These are phyloP conservation scores for Mylabris phalerata DNA, from an alignment of 1,140 invertebrate species.

Conservation along the genomic window DNA sequence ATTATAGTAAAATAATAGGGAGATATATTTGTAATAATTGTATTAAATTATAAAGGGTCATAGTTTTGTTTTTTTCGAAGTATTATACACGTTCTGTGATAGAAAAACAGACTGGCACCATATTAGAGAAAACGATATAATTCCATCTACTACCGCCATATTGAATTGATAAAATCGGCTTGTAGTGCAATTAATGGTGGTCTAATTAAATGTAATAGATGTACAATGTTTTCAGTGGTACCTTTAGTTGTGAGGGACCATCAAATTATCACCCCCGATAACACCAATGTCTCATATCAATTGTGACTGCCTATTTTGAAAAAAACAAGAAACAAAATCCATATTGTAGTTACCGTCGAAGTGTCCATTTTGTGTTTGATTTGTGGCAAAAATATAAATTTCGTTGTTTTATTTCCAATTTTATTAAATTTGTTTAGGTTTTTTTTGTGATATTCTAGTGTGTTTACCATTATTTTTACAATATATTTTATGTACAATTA, in stretches of 20 bases:
- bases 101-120: slow-evolving; percentile 34
- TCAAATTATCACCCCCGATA: slow-evolving; percentile 2
- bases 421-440: slow-evolving; percentile 2
- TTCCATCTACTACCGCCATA: slow-evolving; percentile 12
- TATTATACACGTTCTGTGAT: slow-evolving; percentile 34
- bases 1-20: neutral
- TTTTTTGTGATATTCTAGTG: slow-evolving; percentile 12
- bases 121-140: slow-evolving; percentile 10
- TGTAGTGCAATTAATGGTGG: neutral
- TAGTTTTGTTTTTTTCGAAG: slow-evolving; percentile 13
- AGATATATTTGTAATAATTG: neutral
- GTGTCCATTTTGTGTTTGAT: slow-evolving; percentile 6
- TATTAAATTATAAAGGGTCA: neutral
- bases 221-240: slow-evolving; percentile 6
- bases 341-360: neutral
- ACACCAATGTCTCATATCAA: slow-evolving; percentile 25
- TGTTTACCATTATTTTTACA: slow-evolving; percentile 14
- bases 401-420: slow-evolving; percentile 4
- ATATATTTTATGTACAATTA: slow-evolving; percentile 17
- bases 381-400: slow-evolving; percentile 1
- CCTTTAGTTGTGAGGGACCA: slow-evolving; percentile 21
- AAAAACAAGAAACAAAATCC: neutral
- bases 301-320: slow-evolving; percentile 13
- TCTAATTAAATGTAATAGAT: too few species aligned
- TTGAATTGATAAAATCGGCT: too few species aligned